Base-by-base conservation (phyloP, 92 coral and sea anemone genomes). In the Hydrozoanthus gracilis region DNA sequence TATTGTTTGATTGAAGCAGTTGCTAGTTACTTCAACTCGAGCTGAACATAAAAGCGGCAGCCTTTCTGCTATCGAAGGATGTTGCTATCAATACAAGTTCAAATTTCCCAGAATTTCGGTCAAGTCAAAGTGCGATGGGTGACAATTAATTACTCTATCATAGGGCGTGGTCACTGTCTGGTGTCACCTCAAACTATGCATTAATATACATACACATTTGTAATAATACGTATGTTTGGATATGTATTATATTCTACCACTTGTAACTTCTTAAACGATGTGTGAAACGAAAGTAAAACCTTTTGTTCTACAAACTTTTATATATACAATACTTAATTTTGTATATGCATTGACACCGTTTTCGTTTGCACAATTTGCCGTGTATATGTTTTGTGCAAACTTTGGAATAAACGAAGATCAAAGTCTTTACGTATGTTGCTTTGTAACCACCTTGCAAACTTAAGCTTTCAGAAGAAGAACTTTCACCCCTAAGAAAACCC, bases 201-300 rank as follows among this genome's bases (percentile, higher is more conserved):
- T 55, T 55, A 17, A 14, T 56, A 58, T 58, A 44, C 44, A 15
- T 77, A 16, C 50, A 77, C 39, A 76, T 16, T 27, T 27, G 39
- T 27, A 27, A 27, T 27, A 27, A 76, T 15, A 52, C 56, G 13
- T 61, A 44, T 79, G n/a, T 77, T 10, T 45, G 35, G 17, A 11
- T 62, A 64, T 4, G 18, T 80, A n/a, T 80, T 48, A 48, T 80
- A 50, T 35, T 3, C 85, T 80, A 80, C 85, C 85, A 80, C 85
- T 80, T 80, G 85, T 60, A 62, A 62, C 85, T 80, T 80, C 85
- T 80, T 80, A 47, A 20, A 48, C 58, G 35, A 60, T 27, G 51
- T 47, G 20, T 8, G 35, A 79, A 61, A 49, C 71, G 67, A 80
- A 80, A 80, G 74, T 16, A 49, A 80, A 80, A 4, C 6, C 18